Evolutionary conservation across 2,888 invertebrate genomes (phyloP), one percentile per base, ranked within the genome.

Genomic region (Reticulitermes lucifugus): DNA sequence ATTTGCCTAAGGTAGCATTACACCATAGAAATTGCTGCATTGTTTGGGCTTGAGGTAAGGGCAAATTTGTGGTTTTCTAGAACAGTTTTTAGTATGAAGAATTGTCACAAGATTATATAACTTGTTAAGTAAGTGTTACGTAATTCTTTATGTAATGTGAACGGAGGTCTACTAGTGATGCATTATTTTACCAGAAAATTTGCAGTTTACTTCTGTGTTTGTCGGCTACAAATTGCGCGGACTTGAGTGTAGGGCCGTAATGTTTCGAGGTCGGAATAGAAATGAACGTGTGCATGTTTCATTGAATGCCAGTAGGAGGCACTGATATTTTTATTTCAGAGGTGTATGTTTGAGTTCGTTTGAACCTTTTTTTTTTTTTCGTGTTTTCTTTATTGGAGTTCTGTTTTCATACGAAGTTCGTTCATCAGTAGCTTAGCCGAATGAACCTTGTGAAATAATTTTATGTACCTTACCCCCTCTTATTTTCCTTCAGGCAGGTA

Each of bases 401-500:
- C 12, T 65, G 65, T 25, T 55, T 55, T 55, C 18, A 18, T 55
- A 1, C 2, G 12, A 65, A 65, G 18, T 65, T 79, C n/a, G 25
- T 65, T 81, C 70, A 70, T 41, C 55, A 65, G 25, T 81, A 80
- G 80, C 60, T 60, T 81, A 81, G 25, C 65, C 81, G 21, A 80
- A 60, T 46, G 41, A 35, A 43, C 70, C 70, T 43, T 22, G 25
- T 81, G 41, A 81, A 43, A n/a, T 81, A 65, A 46, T 81, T 65
- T 81, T 59, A 65, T 81, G 81, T 79, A 70, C 84, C 70, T 84
- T 80, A 84, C 65, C 71, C 73, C 73, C 59, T 84, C 46, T 84
- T 84, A 84, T 84, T 84, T 84, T 84, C 84, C 84, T 84, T 84
- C 84, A 80, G 84, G 79, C 84, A 84, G 84, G 84, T 70, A 80